Evolutionary conservation across 2,888 invertebrate species (phyloP).

Genomic region (Parnassius apollo): DNA sequence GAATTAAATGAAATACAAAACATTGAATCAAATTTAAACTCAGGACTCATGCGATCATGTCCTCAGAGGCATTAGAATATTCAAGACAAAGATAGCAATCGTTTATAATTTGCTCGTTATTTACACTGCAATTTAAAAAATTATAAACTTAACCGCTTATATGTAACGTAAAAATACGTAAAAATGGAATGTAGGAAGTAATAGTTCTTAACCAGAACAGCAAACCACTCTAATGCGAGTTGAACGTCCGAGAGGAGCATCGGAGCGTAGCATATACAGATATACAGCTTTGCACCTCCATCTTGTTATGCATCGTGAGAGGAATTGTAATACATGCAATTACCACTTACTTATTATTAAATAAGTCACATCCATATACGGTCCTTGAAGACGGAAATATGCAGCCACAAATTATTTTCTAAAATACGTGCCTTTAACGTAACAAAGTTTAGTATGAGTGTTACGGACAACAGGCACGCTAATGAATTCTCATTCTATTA

Average conservation of each 20-base stretch:
- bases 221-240: constrained; percentile 64
- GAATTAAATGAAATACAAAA: too few relatives aligned
- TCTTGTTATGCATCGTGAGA: constrained; percentile 36
- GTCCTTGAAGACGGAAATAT: constrained; percentile 5
- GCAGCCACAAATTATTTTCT: background rate
- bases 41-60: too few relatives aligned
- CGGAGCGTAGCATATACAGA: constrained; percentile 63
- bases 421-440: constrained; percentile 24
- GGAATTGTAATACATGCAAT: constrained; percentile 32
- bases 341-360: constrained; percentile 8
- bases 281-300: constrained; percentile 49
- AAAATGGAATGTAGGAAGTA: constrained; percentile 64
- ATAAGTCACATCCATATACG: constrained; percentile 2
- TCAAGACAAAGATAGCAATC: too few relatives aligned
- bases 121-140: background rate
- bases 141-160: background rate
- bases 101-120: too few relatives aligned
- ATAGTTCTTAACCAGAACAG: constrained; percentile 62
- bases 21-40: too few relatives aligned
- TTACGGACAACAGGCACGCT: constrained; percentile 39
- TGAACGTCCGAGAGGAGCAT: constrained; percentile 66
- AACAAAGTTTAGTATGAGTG: constrained; percentile 35
- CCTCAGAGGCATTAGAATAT: too few relatives aligned
- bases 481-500: constrained; percentile 61
- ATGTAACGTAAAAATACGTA: constrained; percentile 25